Evolutionary conservation across 2,888 invertebrate genomes (phyloP), one percentile per base, ranked within the genome.

Genomic region (Steinernema scapterisci): DNA sequence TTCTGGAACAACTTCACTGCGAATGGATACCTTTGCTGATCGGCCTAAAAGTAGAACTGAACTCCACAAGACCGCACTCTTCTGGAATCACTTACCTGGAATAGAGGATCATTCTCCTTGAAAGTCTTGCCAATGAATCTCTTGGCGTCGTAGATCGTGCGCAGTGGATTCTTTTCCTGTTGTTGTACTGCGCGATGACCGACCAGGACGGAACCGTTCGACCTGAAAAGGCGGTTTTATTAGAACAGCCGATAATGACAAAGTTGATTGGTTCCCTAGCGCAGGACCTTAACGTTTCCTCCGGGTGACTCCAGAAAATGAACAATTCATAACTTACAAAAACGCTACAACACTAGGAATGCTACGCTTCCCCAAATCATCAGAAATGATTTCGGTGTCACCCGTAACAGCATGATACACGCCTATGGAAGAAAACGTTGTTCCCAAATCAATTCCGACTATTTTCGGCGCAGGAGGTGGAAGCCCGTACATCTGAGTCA

Each of bases 111-210:
- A 27, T 84, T 75, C 3, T 54, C 71, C 9, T 79, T 85, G 79
- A 89, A 89, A 1, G 78, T 80, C 79, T 89, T 88, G 1, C 90
- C 90, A 46, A 90, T 90, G 81, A 90, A 90, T 48, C 90, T 80
- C 81, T 90, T 90, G 27, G 90, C 89, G 84, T 90, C 90, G 80
- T 90, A 90, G 63, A 90, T 84, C 0, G 90, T 90, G 76, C 89
- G 88, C n/a, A 79, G 79, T 5, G 89, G 89, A 79, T 90, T 89
- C 73, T 88, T 87, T 75, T 90, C 89, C 16, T 88, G 86, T 73
- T 89, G 89, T 6, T 87, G 88, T 2, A 89, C 88, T 2, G 90
- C 90, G 72, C 88, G 85, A 70, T 89, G 88, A 2, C 90, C 90
- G 38, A 90, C 88, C 38, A 89, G 70, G 1, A 89, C 82, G 1